Conservation (phyloP, 2,888 invertebrate genomes). For the Eudemis profundana region DNA sequence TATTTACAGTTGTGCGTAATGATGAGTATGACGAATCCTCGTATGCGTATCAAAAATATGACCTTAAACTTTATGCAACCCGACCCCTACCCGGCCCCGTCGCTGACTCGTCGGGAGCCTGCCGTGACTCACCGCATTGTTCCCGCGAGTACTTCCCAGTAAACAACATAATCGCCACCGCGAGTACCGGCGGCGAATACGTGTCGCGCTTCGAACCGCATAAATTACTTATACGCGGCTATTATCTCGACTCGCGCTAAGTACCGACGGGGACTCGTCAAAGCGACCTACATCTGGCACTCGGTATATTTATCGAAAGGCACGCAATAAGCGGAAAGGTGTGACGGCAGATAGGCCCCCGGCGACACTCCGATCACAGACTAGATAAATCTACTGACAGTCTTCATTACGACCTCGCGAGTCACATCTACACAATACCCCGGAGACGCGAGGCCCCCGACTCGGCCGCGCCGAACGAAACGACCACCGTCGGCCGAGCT, state of each 20-base stretch:
- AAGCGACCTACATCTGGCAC: conserved; percentile 64
- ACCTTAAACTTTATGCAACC: no score
- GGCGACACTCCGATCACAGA: conserved; percentile 84
- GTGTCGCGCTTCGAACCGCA: conserved; percentile 9
- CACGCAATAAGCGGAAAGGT: conserved; percentile 84
- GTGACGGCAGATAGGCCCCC: conserved; percentile 81
- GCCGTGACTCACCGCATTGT: conserved; percentile 44
- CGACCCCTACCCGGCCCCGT: no score
- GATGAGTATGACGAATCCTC: no score
- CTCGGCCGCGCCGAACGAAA: conserved; percentile 16
- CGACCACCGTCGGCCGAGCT: not conserved
- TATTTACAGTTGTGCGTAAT: no score
- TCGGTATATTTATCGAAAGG: conserved; percentile 81
- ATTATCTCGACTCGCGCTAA: conserved; percentile 1
- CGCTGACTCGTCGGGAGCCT: conserved; percentile 52
- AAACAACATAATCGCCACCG: conserved; percentile 34
- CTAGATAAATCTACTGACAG: conserved; percentile 83
- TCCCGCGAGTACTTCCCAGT: conserved; percentile 37
- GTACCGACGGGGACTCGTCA: conserved; percentile 60
- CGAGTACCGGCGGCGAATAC: conserved; percentile 19
- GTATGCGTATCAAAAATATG: no score
- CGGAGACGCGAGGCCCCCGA: conserved; percentile 58
- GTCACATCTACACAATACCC: conserved; percentile 69
- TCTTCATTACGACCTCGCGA: conserved; percentile 75
- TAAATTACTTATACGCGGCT: conserved; percentile 1